Evolutionary conservation across 2,797 vertebrate genomes (phyloP).

Genomic region (Bufotes viridis): DNA sequence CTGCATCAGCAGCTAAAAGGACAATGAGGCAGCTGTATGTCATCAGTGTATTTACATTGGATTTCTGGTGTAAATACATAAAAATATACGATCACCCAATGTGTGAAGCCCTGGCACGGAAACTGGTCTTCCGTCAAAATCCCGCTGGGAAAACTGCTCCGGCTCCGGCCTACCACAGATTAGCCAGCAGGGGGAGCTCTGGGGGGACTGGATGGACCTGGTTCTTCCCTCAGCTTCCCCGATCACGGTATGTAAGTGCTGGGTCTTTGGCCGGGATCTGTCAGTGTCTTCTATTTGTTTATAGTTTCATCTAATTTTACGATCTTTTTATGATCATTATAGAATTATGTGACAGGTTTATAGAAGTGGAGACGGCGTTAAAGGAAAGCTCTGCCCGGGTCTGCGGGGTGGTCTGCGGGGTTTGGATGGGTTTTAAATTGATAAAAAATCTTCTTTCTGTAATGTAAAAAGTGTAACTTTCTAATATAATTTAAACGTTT

Average conservation of each 20-base stretch:
- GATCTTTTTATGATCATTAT: conserved; percentile 11
- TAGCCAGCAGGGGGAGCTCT: too few relatives aligned
- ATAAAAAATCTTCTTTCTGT: not conserved
- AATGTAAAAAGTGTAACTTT: not conserved
- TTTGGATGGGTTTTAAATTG: not conserved
- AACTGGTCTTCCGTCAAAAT: too few relatives aligned
- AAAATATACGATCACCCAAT: not conserved
- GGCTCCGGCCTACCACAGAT: too few relatives aligned
- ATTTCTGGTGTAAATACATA: not conserved
- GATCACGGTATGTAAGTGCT: not conserved
- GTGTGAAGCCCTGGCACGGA: not conserved
- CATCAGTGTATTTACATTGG: too few relatives aligned
- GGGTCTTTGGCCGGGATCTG: not conserved
- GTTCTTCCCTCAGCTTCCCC: not conserved
- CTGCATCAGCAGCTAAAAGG: not conserved
- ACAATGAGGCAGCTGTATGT: not conserved
- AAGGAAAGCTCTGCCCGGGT: not conserved
- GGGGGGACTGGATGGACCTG: not conserved
- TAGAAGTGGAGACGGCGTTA: not conserved
- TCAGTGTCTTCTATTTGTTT: not conserved
- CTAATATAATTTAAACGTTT: not conserved
- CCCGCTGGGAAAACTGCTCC: too few relatives aligned
- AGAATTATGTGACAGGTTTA: conserved; percentile 21
- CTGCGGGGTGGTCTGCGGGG: not conserved
- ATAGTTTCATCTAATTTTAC: conserved; percentile 20